A percentile compares a stretch with the other conserved stretches of the same genome.
phyloP scores from a whole-genome alignment of 2,888 invertebrate genomes.

The Linnaemya vulpina region DNA sequence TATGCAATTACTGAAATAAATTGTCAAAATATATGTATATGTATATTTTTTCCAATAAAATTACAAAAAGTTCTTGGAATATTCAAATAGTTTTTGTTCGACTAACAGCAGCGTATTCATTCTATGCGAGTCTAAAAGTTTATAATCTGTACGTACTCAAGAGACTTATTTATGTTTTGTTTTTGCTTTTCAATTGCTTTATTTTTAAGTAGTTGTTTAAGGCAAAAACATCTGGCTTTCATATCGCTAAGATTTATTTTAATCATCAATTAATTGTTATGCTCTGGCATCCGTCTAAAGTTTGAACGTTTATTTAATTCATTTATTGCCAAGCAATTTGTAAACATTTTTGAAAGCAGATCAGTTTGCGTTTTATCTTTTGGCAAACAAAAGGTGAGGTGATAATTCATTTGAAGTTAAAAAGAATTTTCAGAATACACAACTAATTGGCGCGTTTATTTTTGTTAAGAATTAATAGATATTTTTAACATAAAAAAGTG shows the following conservation, averaged over 20 bases:
- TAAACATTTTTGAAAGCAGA: neutral
- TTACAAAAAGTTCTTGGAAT: neutral
- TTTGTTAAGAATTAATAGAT: conserved; percentile 17
- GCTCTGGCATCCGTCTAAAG: neutral
- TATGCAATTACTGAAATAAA: no score
- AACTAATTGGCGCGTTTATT: conserved; percentile 5
- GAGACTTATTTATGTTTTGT: neutral
- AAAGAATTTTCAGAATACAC: neutral
- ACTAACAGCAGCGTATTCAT: neutral
- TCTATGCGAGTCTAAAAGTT: neutral
- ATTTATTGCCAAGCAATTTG: neutral
- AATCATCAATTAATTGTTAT: conserved; percentile 32
- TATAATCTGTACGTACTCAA: neutral
- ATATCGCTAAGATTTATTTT: conserved; percentile 32
- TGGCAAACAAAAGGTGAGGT: conserved; percentile 34
- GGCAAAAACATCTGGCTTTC: conserved; percentile 52
- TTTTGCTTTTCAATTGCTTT: conserved; percentile 19
- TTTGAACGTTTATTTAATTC: neutral
- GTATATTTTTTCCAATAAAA: no score
- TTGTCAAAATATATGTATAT: neutral
- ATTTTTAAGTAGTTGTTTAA: conserved; percentile 26
- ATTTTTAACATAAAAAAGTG: conserved; percentile 20
- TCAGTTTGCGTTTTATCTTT: neutral
- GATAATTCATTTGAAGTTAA: conserved; percentile 10
- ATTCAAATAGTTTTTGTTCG: neutral